phyloP scores from a whole-genome alignment of 2,113 vertebrate genomes.

The Centropus bengalensis region DNA sequence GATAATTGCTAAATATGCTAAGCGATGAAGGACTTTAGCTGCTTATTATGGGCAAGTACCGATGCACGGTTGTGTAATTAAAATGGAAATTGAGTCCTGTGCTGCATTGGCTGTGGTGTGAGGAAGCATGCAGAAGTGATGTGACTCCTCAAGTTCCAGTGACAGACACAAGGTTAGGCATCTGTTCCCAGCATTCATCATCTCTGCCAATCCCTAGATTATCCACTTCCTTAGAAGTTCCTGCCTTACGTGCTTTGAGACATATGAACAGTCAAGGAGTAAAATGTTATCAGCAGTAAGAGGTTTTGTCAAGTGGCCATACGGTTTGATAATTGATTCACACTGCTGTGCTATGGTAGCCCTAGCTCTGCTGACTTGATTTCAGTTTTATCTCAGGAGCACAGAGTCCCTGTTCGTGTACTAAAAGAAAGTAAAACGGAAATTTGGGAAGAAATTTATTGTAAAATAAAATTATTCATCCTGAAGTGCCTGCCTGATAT shows the following conservation, averaged over 20 bases:
- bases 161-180: not conserved
- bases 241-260: not conserved
- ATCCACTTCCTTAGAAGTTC: not conserved
- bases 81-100: slow-evolving; percentile 37
- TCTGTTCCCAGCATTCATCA: not conserved
- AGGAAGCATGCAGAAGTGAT: not conserved
- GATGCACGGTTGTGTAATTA: slow-evolving; percentile 55
- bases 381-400: not conserved
- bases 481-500: not conserved
- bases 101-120: not conserved
- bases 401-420: not conserved
- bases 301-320: not conserved
- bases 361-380: not conserved
- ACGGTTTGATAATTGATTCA: not conserved
- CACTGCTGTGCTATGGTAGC: not conserved
- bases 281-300: not conserved
- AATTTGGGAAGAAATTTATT: not conserved
- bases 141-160: not conserved
- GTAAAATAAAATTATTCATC: not conserved
- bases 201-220: not conserved
- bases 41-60: slow-evolving; percentile 3
- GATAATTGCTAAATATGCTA: not conserved
- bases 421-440: not conserved
- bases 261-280: not conserved
- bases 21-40: slow-evolving; percentile 13